A percentile compares a stretch with the other conserved stretches of the same genome.
Conservation (phyloP, 2,888 invertebrate species). For the Lydus trimaculatus region DNA sequence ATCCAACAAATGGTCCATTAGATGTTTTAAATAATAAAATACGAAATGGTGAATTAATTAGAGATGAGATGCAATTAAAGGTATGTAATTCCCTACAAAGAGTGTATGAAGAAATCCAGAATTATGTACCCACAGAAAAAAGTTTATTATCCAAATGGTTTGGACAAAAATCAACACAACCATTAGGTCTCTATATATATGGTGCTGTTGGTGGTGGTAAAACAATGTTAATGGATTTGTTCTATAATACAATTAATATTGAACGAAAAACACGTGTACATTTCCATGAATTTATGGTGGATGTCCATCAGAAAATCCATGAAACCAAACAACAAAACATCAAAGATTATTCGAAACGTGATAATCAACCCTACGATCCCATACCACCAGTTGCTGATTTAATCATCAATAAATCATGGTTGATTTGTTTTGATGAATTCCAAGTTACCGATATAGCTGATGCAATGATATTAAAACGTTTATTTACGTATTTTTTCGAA, state of each 20-base stretch:
- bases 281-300: constrained; percentile 97
- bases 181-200: constrained; percentile 86
- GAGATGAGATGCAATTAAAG: constrained; percentile 76
- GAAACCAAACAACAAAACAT: constrained; percentile 75
- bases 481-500: constrained; percentile 93
- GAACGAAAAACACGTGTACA: constrained; percentile 83
- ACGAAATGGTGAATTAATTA: constrained; percentile 65
- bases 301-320: constrained; percentile 91
- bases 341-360: constrained; percentile 62
- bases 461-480: constrained; percentile 96
- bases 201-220: constrained; percentile 96
- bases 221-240: constrained; percentile 99
- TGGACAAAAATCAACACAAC: constrained; percentile 56
- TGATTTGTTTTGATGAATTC: constrained; percentile 98
- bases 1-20: constrained; percentile 43
- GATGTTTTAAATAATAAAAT: constrained; percentile 66
- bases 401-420: constrained; percentile 86
- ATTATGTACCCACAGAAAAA: constrained; percentile 65
- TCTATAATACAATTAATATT: constrained; percentile 80
- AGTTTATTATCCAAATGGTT: constrained; percentile 59
- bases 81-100: constrained; percentile 73
- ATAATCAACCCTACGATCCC: constrained; percentile 84
- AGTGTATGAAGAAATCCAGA: constrained; percentile 70
- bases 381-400: constrained; percentile 91
- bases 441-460: constrained; percentile 99